Conservation (phyloP, 2,113 vertebrate genomes). For the human (Homo sapiens) region GRCh38 chr17:43224501-43225000, state of each 20-base stretch:
- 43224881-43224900: too few relatives aligned
- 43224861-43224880: too few relatives aligned
- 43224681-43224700: neutral
- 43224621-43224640: neutral
- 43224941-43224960: too few relatives aligned
- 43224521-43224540: neutral
- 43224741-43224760: neutral
- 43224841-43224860: neutral
- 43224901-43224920: too few relatives aligned
- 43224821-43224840: neutral
- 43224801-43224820: neutral
- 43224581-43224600: neutral
- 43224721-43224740: neutral
- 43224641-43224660: neutral
- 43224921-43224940: too few relatives aligned
- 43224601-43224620: neutral
- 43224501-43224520: neutral
- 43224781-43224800: neutral
- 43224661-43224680: neutral
- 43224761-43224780: neutral
- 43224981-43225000: too few relatives aligned
- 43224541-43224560: constrained; percentile 51
- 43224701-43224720: neutral
- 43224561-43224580: neutral
- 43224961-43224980: too few relatives aligned